A percentile compares a stretch with the other conserved stretches of the same genome.
These are phyloP conservation scores for Leptinotarsa texana DNA, from an alignment of 1,140 invertebrate genomes.

Conservation along the genomic window DNA sequence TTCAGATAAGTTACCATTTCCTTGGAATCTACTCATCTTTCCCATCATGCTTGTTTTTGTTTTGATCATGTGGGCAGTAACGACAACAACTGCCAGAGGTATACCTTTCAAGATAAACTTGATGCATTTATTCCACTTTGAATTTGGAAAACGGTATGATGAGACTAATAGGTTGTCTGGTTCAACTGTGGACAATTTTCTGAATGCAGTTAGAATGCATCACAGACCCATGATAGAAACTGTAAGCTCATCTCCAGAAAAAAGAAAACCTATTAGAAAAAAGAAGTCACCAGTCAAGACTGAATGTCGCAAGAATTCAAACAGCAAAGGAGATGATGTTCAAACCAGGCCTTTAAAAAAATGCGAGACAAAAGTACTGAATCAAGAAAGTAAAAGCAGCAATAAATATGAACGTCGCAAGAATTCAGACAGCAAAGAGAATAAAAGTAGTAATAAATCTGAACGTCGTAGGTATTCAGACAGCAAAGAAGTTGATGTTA, in stretches of 20 bases:
- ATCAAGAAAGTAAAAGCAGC: too few species aligned
- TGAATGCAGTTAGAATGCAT: background rate
- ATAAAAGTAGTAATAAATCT: too few species aligned
- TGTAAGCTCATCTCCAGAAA: conserved; percentile 9
- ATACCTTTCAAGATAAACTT: conserved; percentile 34
- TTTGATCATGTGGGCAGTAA: conserved; percentile 18
- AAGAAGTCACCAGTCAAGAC: background rate
- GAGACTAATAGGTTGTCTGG: background rate
- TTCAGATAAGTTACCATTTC: conserved; percentile 33
- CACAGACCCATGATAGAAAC: conserved; percentile 34
- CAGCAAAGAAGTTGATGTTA: too few species aligned
- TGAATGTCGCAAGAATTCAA: background rate
- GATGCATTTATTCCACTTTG: conserved; percentile 30
- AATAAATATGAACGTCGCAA: too few species aligned
- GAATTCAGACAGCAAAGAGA: too few species aligned
- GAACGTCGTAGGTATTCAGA: too few species aligned
- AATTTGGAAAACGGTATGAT: conserved; percentile 15
- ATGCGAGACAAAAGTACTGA: too few species aligned
- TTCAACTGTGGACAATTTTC: conserved; percentile 21
- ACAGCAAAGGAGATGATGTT: too few species aligned
- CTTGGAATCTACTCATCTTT: conserved; percentile 33
- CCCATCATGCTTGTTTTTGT: conserved; percentile 34
- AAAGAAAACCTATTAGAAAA: background rate
- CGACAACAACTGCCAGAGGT: conserved; percentile 15
- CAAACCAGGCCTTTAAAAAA: too few species aligned